Percentiles rank a stretch among this genome's conserved stretches.
Conservation (phyloP, 2,888 invertebrate species). For the Idaea straminata region DNA sequence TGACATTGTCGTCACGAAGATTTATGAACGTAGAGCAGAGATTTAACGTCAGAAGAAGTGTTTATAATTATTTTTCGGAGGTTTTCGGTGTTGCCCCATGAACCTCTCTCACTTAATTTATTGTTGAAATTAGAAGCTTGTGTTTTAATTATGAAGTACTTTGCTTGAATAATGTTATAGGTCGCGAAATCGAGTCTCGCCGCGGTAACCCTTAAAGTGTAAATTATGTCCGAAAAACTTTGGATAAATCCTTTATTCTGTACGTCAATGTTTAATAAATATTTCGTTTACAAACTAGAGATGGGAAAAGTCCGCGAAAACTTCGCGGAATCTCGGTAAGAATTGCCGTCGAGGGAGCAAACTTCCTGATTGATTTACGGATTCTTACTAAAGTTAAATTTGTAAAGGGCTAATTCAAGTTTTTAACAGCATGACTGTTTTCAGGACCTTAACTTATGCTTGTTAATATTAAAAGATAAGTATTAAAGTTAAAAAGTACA, state of each 20-base stretch:
- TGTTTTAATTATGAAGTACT: not conserved
- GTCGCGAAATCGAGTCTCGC: too few species aligned
- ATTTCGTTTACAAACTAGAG: not conserved
- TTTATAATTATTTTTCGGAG: constrained; percentile 32
- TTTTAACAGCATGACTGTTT: constrained; percentile 7
- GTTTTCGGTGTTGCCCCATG: constrained; percentile 6
- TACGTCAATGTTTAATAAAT: not conserved
- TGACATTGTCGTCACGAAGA: constrained; percentile 46
- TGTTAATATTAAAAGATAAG: not conserved
- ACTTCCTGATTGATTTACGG: not conserved
- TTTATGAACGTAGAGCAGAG: constrained; percentile 36
- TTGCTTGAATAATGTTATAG: too few species aligned
- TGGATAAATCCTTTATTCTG: not conserved
- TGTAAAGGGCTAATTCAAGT: not conserved
- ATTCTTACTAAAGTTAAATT: not conserved
- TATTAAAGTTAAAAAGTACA: too few species aligned
- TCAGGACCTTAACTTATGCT: not conserved
- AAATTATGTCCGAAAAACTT: not conserved
- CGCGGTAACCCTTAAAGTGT: too few species aligned
- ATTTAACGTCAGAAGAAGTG: constrained; percentile 32
- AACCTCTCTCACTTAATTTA: constrained; percentile 11
- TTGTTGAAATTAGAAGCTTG: constrained; percentile 13
- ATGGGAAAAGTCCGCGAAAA: not conserved
- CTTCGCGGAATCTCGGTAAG: not conserved
- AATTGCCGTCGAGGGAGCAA: not conserved